Base-by-base conservation (phyloP, 2,888 invertebrate genomes). In the Caenorhabditis imperialis region DNA sequence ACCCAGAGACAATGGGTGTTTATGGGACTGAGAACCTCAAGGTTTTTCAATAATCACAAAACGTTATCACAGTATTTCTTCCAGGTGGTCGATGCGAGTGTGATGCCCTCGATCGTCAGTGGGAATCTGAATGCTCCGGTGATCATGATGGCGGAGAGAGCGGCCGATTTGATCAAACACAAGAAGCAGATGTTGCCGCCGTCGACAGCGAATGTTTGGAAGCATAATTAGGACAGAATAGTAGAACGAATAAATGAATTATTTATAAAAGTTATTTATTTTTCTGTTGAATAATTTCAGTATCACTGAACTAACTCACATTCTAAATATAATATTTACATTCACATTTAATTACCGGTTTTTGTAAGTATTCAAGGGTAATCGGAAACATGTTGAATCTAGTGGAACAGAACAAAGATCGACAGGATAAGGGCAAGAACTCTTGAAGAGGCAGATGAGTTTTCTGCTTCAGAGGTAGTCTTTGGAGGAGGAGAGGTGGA, bases 51-150 rank as follows among this genome's bases (percentile, higher is more conserved):
- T 25, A 48, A 7, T 10, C 22, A 23, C 18, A 10, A 14, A 16
- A 20, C 37, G 20, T 7, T 16, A 7, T n/a, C 4, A 10, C n/a
- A 3, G 18, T 12, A 10, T 16, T 1, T 42, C 12, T 57, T 72
- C n/a, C 57, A 94, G 42, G 90, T 94, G 57, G 92, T 93, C 77
- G 94, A 95, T 88, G 93, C 93, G 3, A 94, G 94, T 84, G 91
- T 94, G 1, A 89, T 94, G 80, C 94, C 94, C 0, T 91, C 92
- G 0, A 92, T 94, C 0, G 89, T 93, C 23, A 93, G 93, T 1
- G 92, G 94, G 2, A 93, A 92, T 84, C 93, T 94, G 45, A 90
- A 90, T 79, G 90, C 89, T 12, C 90, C 90, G 3, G 88, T 88
- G 8, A 89, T 90, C n/a, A 91, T 91, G 90, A 44, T 90, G 48